These are phyloP conservation scores for Blomia tropicalis DNA, from an alignment of 2,888 invertebrate genomes.

Conservation along the genomic window DNA sequence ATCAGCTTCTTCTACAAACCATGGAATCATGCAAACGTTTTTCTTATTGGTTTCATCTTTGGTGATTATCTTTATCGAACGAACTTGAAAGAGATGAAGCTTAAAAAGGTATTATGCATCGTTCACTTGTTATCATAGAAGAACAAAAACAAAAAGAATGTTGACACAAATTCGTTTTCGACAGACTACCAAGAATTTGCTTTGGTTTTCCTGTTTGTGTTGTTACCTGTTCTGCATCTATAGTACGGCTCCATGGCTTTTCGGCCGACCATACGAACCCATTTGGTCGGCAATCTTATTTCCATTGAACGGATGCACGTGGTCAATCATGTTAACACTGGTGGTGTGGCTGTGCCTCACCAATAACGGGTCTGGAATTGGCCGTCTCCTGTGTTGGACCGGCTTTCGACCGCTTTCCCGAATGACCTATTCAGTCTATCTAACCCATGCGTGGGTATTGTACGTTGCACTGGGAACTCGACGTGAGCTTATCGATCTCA, in stretches of 20 bases:
- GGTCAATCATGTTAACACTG: neutral
- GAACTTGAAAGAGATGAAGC: neutral
- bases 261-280: constrained; percentile 3
- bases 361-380: neutral
- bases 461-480: constrained; percentile 1
- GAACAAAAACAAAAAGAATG: neutral
- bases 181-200: neutral
- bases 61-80: neutral
- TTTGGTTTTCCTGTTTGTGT: neutral
- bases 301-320: neutral
- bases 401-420: constrained; percentile 7
- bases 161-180: neutral
- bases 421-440: constrained; percentile 14
- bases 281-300: constrained; percentile 8
- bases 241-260: constrained; percentile 9
- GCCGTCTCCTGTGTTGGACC: neutral
- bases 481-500: constrained; percentile 1
- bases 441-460: constrained; percentile 3
- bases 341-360: constrained; percentile 1
- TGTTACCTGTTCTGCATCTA: constrained; percentile 14
- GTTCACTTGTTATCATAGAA: neutral
- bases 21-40: constrained; percentile 20
- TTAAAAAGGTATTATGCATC: neutral
- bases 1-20: constrained; percentile 13
- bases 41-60: constrained; percentile 21